Evolutionary conservation across 2,113 vertebrate species (phyloP), one percentile per base, ranked within the genome.

Genomic region (Trogon melanurus): DNA sequence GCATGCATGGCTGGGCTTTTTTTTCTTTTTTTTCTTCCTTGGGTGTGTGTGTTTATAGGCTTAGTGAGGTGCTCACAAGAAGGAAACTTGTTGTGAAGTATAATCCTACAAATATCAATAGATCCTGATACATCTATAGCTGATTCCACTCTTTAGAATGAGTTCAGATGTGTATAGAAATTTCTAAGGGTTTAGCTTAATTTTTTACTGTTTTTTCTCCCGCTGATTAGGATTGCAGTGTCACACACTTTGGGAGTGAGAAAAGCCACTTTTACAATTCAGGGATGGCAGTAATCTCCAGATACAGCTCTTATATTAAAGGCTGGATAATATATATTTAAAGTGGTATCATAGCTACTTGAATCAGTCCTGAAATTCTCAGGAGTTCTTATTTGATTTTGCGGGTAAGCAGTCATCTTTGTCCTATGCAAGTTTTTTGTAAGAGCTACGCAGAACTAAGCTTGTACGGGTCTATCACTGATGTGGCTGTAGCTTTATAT

Each of bases 181-280:
- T 41, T 57, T 41, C 3, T 27, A 47, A 58, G n/a, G 3, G 2
- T 30, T 79, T 45, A 16, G 12, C 8, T 65, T 78, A 6, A 57
- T 0, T 38, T 85, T 78, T 57, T 64, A 41, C 0, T 1, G 9
- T 32, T 50, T 56, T 41, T 30, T 34, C 9, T 16, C 2, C 26
- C 9, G 25, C 12, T 20, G 41, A 3, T 41, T 12, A 44, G 22
- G 9, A 8, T 61, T 84, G 7, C 16, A 48, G 34, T 1, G 17
- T 21, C 4, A 0, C 22, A 13, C 0, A 0, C 12, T 54, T 47
- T 27, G 32, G 26, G 23, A 57, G 16, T 32, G 27, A 53, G 17
- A 65, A 74, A 58, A 79, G 14, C 18, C 81, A 10, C 4, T 14
- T 69, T 56, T 80, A 7, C 13, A 58, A 1, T 53, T 50, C 11